Base-by-base conservation (phyloP, 2,888 invertebrate species). In the Phoenoteleia sp. region DNA sequence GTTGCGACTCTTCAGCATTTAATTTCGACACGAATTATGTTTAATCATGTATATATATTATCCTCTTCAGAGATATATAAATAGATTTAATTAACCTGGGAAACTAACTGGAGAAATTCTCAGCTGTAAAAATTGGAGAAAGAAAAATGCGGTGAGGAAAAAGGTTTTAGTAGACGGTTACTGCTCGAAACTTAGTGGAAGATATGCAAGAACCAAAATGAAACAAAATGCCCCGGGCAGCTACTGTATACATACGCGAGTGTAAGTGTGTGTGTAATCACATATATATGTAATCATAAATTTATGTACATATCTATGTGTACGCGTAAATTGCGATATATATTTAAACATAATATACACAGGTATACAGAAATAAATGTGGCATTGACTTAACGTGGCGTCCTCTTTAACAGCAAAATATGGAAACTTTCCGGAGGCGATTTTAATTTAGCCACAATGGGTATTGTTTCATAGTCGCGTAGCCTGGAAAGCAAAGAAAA, bases 381-480 rank as follows among this genome's bases (percentile, higher is more conserved):
- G 62, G 66, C 80, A 77, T 62, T 71, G 74, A 76, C 81, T 72
- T 77, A 62, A 64, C 72, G 54, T 60, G 49, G 58, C 56, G 52
- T 82, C 74, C 83, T 82, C 66, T 84, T 86, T 82, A 82, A 62
- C 84, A 79, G 90, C 90, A 88, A 91, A 92, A 93, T 93, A 92
- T 92, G 92, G 91, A 93, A 93, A 93, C 90, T 75, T 62, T 92
- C 93, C 93, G 92, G 91, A 91, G 93, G 93, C 93, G 91, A 90
- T 93, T 93, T 93, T 93, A 93, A 93, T 93, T 93, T 92, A 92
- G 91, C 93, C 92, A 91, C 93, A 92, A 92, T 91, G 92, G 93
- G 93, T 92, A 93, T 93, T 93, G 93, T 93, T 91, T 91, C 90
- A 87, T 87, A 84, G 89, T 87, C 87, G 81, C 85, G 86, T 27